Base-by-base conservation (phyloP, 2,113 vertebrate genomes). In the Apeltes quadracus region DNA sequence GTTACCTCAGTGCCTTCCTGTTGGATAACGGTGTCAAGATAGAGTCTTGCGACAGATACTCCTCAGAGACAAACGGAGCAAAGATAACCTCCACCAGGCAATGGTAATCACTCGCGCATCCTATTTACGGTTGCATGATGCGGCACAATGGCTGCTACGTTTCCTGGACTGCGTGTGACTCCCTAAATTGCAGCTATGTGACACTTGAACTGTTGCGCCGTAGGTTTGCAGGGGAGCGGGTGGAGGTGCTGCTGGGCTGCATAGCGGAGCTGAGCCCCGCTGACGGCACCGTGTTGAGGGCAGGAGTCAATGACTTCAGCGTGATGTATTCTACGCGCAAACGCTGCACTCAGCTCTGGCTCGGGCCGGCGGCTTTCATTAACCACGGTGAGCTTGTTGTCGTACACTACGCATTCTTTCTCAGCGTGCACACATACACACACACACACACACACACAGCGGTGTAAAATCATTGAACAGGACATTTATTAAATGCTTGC, bases 301-400 rank as follows among this genome's bases (percentile, higher is more conserved):
- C 95, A 0, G 96, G 96, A 0, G 94, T 97, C 72, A 98, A 98
- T 0, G 96, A 97, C 88, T 98, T 98, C 91, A 98, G 96, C 58
- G 94, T 98, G 64, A 98, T 97, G 96, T 98, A 98, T 88, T 98
- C 96, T 0, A 98, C 96, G 0, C 94, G 96, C 16, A 97, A 96
- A 67, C 95, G 93, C 81, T 96, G 96, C 3, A 94, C 96, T 2
- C 96, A 97, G 83, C 95, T 97, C 41, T 97, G 96, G 96, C 92
- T 98, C 0, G 96, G 96, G 11, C 96, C 96, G 0, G 96, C 96
- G 0, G 96, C 96, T 55, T 98, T 98, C 87, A 97, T 98, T 75
- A 98, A 97, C 92, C 96, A 98, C 1, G 96, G 96, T 97, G 88
- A 93, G 93, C 75, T 51, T 44, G 43, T 76, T 68, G 29, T 27